These are phyloP conservation scores for Eurytemora carolleeae DNA, from an alignment of 1,140 invertebrate species.

Conservation along the genomic window DNA sequence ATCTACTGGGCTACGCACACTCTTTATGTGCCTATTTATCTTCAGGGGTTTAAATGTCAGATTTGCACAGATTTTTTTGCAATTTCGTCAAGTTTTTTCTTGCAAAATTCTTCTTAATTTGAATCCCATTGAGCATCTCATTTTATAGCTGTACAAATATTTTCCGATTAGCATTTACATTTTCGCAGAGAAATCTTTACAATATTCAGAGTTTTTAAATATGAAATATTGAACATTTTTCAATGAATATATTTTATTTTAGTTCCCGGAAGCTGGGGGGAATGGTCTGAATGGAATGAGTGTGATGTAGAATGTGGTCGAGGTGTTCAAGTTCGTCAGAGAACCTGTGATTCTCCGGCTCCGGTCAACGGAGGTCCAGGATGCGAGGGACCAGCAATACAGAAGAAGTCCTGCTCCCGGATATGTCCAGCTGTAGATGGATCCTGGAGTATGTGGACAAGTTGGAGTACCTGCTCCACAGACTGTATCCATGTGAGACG, in stretches of 20 bases:
- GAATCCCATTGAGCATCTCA: no score
- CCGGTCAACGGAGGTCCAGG: conserved; percentile 25
- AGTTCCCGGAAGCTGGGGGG: conserved; percentile 28
- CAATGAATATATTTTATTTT: background rate
- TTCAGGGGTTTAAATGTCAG: no score
- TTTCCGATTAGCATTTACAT: no score
- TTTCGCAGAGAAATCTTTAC: background rate
- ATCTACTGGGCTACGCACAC: no score
- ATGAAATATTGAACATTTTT: no score
- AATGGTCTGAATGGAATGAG: conserved; percentile 27
- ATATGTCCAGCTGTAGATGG: conserved; percentile 41
- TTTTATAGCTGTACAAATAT: no score
- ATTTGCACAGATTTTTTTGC: no score
- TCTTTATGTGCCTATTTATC: no score
- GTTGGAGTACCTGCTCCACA: conserved; percentile 37
- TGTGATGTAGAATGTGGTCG: conserved; percentile 37
- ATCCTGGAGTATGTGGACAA: conserved; percentile 47
- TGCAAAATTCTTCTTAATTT: no score
- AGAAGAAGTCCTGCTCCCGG: conserved; percentile 51
- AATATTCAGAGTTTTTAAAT: background rate
- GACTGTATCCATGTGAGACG: conserved; percentile 28
- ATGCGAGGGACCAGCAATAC: conserved; percentile 28
- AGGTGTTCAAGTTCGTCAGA: conserved; percentile 29
- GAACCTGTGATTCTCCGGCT: conserved; percentile 27
- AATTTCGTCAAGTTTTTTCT: no score